phyloP scores from a whole-genome alignment of 1,140 invertebrate genomes.

The Brachionus koreanus region DNA sequence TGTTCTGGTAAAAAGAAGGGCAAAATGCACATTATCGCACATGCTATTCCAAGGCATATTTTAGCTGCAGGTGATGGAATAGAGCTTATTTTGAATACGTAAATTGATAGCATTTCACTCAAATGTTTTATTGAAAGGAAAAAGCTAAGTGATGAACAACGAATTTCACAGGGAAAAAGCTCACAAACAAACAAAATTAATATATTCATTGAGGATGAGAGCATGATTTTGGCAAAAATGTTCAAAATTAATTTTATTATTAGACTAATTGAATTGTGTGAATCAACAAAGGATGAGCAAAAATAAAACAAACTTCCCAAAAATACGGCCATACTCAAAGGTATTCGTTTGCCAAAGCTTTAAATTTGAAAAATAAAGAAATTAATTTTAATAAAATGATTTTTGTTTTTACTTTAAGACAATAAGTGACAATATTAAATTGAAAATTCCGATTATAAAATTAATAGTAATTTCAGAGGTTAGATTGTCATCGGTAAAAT shows the following conservation, averaged over 20 bases:
- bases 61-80: background rate
- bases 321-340: slow-evolving; percentile 7
- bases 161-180: slow-evolving; percentile 43
- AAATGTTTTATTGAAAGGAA: slow-evolving; percentile 41
- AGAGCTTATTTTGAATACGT: slow-evolving; percentile 32
- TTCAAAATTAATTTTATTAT: background rate
- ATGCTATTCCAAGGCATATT: background rate
- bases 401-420: background rate
- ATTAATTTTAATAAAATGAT: background rate
- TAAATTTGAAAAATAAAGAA: background rate
- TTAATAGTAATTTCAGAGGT: background rate
- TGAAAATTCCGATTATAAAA: slow-evolving; percentile 21
- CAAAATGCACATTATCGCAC: background rate
- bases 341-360: slow-evolving; percentile 27
- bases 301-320: slow-evolving; percentile 24
- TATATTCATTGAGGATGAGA: background rate
- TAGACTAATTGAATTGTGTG: background rate
- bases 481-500: background rate
- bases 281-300: background rate
- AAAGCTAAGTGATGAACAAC: slow-evolving; percentile 41
- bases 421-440: background rate
- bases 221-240: slow-evolving; percentile 7
- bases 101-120: slow-evolving; percentile 38
- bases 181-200: slow-evolving; percentile 27
- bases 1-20: slow-evolving; percentile 27